Base-by-base conservation (phyloP, 2,888 invertebrate species). In the Epinotia brunnichana region DNA sequence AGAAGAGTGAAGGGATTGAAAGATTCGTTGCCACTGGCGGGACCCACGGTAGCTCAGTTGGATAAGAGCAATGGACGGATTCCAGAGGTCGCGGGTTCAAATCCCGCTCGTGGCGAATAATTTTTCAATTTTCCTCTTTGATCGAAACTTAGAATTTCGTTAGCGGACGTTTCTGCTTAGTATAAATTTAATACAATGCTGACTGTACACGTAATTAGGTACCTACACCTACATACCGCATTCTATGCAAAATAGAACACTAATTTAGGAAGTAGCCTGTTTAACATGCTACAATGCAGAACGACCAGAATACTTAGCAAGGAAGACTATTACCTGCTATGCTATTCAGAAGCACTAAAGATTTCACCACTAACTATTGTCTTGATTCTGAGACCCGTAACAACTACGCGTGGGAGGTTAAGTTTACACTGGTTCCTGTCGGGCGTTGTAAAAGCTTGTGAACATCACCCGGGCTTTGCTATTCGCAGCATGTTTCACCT, bases 201-300 rank as follows among this genome's bases (percentile, higher is more conserved):
- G 44, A 48, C 15, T 29, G 29, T 29, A 48, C 15, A n/a, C 5
- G 13, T 15, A 4, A 44, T 15, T 44, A 44, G 44, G 44, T 44
- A 13, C 4, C 15, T 44, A 44, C 44, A 15, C 15, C 2, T 7
- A 9, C 51, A 63, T 51, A 63, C 35, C 63, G 48, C 10, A n/a
- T 44, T 61, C 29, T 35, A 63, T 63, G 11, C 63, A 29, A 19
- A 66, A 66, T 41, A 56, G 66, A 41, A 66, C 29, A 56, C 54
- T 35, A 66, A 66, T 39, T 56, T 66, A 66, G 56, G 56, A 56
- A 66, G 54, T 29, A 29, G 29, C 51, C 63, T 51, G 51, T 29
- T 51, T 63, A 51, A 63, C 51, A 51, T 44, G 15, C 29, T 13
- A 11, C 17, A 63, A 63, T 35, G 48, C 63, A 17, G 39, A 39